A percentile compares a stretch with the other conserved stretches of the same genome.
phyloP scores from a whole-genome alignment of 2,113 vertebrate species.

The Leiothrix lutea region DNA sequence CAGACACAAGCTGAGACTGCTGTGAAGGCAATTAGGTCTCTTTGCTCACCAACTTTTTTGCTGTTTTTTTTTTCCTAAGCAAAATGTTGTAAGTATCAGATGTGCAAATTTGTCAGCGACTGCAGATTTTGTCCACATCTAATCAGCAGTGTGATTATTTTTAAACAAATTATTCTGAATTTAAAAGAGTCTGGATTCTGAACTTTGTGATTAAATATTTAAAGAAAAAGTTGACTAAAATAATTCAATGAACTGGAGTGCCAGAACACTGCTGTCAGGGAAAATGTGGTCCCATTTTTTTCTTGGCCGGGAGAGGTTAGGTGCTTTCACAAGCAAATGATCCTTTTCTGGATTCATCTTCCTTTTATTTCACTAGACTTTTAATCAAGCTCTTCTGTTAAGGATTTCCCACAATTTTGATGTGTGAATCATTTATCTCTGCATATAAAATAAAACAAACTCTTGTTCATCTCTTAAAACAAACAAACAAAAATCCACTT shows the following conservation, averaged over 20 bases:
- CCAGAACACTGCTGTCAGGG: not conserved
- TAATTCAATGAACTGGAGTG: not conserved
- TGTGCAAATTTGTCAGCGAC: not conserved
- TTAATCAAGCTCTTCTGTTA: not conserved
- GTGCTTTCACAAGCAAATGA: not conserved
- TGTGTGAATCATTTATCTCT: not conserved
- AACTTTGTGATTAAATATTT: not conserved
- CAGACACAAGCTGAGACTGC: not conserved
- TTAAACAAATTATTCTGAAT: not conserved
- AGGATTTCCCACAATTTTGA: not conserved
- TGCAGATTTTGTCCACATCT: not conserved
- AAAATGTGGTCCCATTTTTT: not conserved
- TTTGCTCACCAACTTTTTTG: not conserved
- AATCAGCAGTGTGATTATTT: not conserved
- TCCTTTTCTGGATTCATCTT: not conserved
- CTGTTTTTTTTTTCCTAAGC: not conserved
- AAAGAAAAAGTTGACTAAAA: not conserved
- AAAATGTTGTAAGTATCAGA: not conserved
- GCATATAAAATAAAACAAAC: not conserved
- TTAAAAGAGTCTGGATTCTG: not conserved
- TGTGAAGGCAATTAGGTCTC: not conserved
- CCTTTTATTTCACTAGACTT: not conserved
- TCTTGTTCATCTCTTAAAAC: not conserved
- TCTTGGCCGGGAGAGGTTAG: not conserved
- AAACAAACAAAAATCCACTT: too few species aligned